These are phyloP conservation scores for Blomia tropicalis DNA, from an alignment of 2,888 invertebrate species.

Conservation along the genomic window DNA sequence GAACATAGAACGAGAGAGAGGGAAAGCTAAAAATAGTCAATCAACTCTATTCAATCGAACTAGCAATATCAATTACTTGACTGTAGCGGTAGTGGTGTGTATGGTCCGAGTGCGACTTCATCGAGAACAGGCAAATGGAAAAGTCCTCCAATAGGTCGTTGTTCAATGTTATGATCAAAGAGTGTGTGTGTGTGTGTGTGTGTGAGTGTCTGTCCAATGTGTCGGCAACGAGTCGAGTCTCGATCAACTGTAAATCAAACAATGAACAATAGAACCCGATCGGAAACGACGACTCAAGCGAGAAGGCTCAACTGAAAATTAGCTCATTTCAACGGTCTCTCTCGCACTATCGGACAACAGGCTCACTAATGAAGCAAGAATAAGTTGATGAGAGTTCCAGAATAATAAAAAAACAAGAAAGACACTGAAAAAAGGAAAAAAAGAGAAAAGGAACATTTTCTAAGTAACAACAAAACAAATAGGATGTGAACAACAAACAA, in stretches of 20 bases:
- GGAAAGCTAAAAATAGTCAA: not conserved
- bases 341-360: not conserved
- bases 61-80: conserved; percentile 8
- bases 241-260: not conserved
- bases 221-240: not conserved
- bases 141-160: not conserved
- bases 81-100: too few species aligned
- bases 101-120: too few species aligned
- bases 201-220: not conserved
- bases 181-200: not conserved
- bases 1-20: not conserved
- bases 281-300: not conserved
- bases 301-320: conserved; percentile 11
- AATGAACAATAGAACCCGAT: not conserved
- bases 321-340: not conserved
- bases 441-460: too few species aligned
- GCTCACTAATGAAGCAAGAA: not conserved
- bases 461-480: not conserved
- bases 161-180: not conserved
- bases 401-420: not conserved
- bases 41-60: conserved; percentile 11
- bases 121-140: not conserved
- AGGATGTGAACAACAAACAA: not conserved
- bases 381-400: too few species aligned
- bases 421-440: too few species aligned